Evolutionary conservation across 2,888 invertebrate genomes (phyloP), one percentile per base, ranked within the genome.

Genomic region (Helleia helle): DNA sequence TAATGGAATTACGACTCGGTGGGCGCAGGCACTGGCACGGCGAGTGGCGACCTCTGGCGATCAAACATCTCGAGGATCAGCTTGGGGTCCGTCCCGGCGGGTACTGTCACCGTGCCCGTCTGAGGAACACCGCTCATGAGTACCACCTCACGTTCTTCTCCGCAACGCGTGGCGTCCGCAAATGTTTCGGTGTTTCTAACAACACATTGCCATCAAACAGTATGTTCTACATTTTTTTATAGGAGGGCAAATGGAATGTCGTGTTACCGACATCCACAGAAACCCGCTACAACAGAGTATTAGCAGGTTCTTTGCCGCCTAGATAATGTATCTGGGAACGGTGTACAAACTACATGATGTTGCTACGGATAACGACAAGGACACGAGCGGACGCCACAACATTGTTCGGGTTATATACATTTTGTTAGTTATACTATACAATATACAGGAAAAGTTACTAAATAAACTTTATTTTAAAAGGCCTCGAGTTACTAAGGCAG

Each of bases 11-110:
- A 22, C 22, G 39, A 39, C 24, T 39, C 70, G 41, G 71, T 56
- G 52, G 68, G 58, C 31, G 52, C 55, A 42, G 59, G 74, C 45
- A 75, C 68, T 41, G 86, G 85, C 43, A 73, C 76, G 52, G 65
- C 41, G 44, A 86, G 74, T 39, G 84, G 81, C 43, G 73, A 59
- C 30, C 86, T 71, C 49, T 80, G 83, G 11, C 84, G 75, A 71
- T 86, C 86, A 75, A 85, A 86, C 85, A 86, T 85, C 75, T 85
- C 85, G 52, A 86, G 74, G 56, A 86, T 86, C 58, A 83, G 76
- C 71, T 86, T 86, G 56, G 86, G 86, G 65, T 86, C 86, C 43
- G 85, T 86, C 49, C 86, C 86, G 62, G 84, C 84, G 50, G 86
- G 86, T 42, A 85, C 86, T 52, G 86, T 86, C 66, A 86, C 76